Evolutionary conservation across 2,113 vertebrate genomes (phyloP).

Genomic region (Lagopus leucura): DNA sequence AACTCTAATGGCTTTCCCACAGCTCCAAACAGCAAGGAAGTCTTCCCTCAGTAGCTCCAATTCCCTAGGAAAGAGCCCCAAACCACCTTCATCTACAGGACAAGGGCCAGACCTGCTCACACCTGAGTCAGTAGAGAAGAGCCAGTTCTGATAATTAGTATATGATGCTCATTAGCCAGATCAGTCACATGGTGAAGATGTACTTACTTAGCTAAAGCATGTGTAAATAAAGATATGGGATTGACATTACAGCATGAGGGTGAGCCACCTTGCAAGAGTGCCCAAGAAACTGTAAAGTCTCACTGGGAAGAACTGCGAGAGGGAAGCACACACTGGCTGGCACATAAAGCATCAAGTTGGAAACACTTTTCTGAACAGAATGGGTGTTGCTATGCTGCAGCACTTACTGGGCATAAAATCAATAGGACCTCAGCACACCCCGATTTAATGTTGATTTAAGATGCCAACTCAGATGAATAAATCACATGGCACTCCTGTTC

Average conservation of each 20-base stretch:
- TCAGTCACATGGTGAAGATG: background rate
- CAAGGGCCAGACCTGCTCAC: background rate
- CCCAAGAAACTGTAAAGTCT: background rate
- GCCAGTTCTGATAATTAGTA: background rate
- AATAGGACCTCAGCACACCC: background rate
- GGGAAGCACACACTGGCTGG: too few species aligned
- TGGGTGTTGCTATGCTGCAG: background rate
- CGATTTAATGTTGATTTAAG: background rate
- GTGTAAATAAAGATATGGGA: background rate
- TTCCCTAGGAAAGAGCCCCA: background rate
- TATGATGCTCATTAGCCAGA: fast-evolving
- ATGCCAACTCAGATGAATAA: background rate
- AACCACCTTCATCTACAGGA: background rate
- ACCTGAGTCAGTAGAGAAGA: background rate
- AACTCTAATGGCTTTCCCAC: background rate
- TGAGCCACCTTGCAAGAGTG: background rate
- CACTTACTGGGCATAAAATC: background rate
- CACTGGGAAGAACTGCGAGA: background rate
- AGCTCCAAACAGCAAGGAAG: background rate
- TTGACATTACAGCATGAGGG: background rate
- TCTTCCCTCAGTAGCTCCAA: background rate
- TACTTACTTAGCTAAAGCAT: fast-evolving
- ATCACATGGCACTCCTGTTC: background rate
- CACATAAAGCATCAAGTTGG: fast-evolving
- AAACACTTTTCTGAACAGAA: background rate